Base-by-base conservation (phyloP, 1,140 invertebrate genomes). In the Ips typographus region DNA sequence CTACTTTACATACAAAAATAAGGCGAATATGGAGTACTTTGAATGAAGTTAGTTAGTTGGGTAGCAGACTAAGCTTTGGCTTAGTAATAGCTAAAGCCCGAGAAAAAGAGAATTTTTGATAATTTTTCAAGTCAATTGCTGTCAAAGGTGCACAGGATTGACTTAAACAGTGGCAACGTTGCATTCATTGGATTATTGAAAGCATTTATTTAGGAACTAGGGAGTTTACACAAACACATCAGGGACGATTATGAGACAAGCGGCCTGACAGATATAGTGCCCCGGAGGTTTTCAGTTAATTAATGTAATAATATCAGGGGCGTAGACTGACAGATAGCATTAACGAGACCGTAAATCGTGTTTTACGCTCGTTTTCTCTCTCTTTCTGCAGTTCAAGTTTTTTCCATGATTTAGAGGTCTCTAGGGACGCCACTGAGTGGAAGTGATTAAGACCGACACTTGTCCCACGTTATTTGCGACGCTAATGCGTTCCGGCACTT, bases 271-370 rank as follows among this genome's bases (percentile, higher is more conserved):
- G 64, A 66, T 66, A 58, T 66, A 66, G 53, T 66, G 55, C 55
- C 40, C 37, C 43, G 4, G 53, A 66, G 53, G 64, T 66, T 66
- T 66, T 66, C 49, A 58, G 53, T 57, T 51, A 57, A 58, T 66
- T 58, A 66, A 43, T 58, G 64, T 66, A 66, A 66, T 66, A 58
- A 66, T 58, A 66, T 66, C 64, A 66, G 64, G 64, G 64, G 64
- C 64, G 64, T 66, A 58, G 42, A 57, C 41, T 40, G 64, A 66
- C 44, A 42, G 2, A 37, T 2, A 37, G 53, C 37, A 49, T 66
- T 57, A 58, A 58, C 53, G 39, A 22, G 64, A 4, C 8, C 40
- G 56, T 58, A 58, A 58, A 58, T 58, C 37, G 40, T 41, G 22
- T 22, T 22, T 22, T 22, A 22, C 22, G 22, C 22, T 22, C 22